Conservation (phyloP, 2,797 vertebrate species). For the Halcyon chelicuti region DNA sequence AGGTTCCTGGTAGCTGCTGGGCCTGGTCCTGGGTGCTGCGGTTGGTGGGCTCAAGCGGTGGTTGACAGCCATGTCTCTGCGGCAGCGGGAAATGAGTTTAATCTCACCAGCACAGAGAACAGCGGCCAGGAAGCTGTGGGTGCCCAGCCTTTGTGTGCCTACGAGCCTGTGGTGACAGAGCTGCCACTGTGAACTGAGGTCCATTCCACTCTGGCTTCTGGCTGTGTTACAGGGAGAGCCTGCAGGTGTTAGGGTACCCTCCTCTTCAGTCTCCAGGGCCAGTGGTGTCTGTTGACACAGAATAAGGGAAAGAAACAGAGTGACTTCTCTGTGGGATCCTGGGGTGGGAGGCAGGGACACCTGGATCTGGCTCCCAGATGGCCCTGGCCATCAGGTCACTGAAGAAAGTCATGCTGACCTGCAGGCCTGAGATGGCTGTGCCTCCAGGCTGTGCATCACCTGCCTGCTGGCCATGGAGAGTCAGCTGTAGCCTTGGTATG, state of each 20-base stretch:
- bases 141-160: accelerated
- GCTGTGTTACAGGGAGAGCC: not conserved
- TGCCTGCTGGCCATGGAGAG: not conserved
- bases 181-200: not conserved
- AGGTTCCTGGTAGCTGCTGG: not conserved
- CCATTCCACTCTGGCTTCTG: accelerated
- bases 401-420: not conserved
- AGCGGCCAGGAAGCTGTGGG: not conserved
- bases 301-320: not conserved
- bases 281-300: not conserved
- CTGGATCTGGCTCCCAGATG: not conserved
- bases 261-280: accelerated
- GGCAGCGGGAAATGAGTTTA: not conserved
- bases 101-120: not conserved
- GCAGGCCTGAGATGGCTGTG: not conserved
- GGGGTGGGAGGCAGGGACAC: not conserved
- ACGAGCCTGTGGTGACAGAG: accelerated
- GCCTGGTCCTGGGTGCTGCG: accelerated
- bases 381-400: not conserved
- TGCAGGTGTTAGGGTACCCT: accelerated
- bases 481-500: not conserved
- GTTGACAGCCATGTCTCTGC: not conserved
- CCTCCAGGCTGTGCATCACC: not conserved
- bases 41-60: accelerated
- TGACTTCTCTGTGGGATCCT: not conserved